Evolutionary conservation across 2,888 invertebrate species (phyloP).

Genomic region (Icerya purchasi): DNA sequence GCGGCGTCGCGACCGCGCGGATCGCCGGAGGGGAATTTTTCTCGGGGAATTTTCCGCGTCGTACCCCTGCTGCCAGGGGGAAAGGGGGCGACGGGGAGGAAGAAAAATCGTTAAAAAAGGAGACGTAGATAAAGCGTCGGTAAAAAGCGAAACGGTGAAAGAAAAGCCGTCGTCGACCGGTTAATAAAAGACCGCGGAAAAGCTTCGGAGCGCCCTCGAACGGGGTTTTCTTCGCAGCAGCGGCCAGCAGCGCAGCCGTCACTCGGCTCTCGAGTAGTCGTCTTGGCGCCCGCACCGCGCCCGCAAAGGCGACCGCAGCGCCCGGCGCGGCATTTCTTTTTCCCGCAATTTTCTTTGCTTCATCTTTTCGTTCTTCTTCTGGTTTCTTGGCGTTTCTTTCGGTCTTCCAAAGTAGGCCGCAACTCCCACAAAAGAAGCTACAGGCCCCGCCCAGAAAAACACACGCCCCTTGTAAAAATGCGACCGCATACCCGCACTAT

Average conservation of each 20-base stretch:
- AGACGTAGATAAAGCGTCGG: too few species aligned
- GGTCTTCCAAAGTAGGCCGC: constrained; percentile 18
- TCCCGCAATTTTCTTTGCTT: not conserved
- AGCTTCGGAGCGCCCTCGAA: too few species aligned
- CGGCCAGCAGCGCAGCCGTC: not conserved
- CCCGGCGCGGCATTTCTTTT: not conserved
- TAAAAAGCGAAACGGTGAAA: too few species aligned
- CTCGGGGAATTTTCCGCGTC: too few species aligned
- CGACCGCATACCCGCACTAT: constrained; percentile 8
- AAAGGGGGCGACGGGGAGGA: too few species aligned
- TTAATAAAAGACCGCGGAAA: too few species aligned
- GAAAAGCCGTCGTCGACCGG: too few species aligned
- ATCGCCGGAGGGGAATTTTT: too few species aligned
- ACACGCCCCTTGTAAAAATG: constrained; percentile 10
- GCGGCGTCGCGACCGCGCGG: too few species aligned
- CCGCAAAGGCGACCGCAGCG: too few species aligned
- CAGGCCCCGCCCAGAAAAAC: constrained; percentile 11
- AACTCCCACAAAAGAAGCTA: constrained; percentile 14
- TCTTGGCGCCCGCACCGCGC: not conserved
- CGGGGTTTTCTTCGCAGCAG: not conserved
- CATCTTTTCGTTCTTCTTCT: not conserved
- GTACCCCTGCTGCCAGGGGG: too few species aligned
- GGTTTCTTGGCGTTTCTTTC: not conserved
- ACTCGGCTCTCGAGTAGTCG: not conserved
- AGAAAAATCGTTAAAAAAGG: too few species aligned